Evolutionary conservation across 2,888 invertebrate species (phyloP), one percentile per base, ranked within the genome.

Genomic region (Pachycephus smyrnensis): DNA sequence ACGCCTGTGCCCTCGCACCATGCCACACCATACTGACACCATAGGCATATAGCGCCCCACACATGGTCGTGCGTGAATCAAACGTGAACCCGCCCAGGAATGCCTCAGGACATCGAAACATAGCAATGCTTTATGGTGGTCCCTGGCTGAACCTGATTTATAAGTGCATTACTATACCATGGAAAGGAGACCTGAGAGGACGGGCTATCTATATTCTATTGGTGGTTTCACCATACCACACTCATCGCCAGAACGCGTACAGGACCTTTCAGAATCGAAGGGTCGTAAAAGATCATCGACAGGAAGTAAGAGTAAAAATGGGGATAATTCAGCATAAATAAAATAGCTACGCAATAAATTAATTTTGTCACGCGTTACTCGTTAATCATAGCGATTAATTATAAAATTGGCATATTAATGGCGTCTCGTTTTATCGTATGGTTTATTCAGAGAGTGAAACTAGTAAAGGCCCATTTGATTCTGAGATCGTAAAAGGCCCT

Each of bases 81-180:
- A 90, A 91, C 90, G 90, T 88, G 88, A 87, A 90, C 89, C 91
- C 89, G 89, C 89, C 88, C 90, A 89, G 90, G 91, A 90, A 91
- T 90, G 90, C 91, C 88, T 88, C 88, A 90, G 89, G 90, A 90
- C 91, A 91, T 91, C 91, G 90, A 90, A 91, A 91, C 91, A 91
- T 91, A 89, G 91, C 91, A 90, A 91, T 91, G 91, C 91, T 91
- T 91, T 91, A 91, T 91, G 91, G 91, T 91, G 91, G 91, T 91
- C 91, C 90, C 83, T 86, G 88, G 88, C 90, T 91, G 91, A 91
- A 91, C 91, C 89, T 91, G 91, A 91, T 91, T 91, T 91, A 91
- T 91, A 91, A 90, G 91, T 91, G 91, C 91, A 91, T 91, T 91
- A 91, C 91, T 86, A 87, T 87, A 87, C 86, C 87, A 83, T 81